Evolutionary conservation across 1,140 invertebrate species (phyloP), one percentile per base, ranked within the genome.

Genomic region (Leptopilina clavipes): DNA sequence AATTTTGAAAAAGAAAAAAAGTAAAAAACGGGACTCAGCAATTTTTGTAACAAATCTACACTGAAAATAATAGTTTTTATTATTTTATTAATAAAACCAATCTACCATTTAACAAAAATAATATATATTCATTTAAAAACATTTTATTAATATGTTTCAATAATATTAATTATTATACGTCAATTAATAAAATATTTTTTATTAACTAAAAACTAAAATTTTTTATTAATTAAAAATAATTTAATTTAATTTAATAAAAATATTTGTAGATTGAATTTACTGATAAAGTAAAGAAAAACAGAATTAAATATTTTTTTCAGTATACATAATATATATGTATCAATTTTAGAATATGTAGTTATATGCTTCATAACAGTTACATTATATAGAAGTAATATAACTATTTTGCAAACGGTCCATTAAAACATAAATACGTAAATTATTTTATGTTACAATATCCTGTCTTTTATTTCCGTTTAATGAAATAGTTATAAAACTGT

Each of bases 351-450:
- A 65, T n/a, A n/a, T 31, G 59, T 31, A 65, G 59, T 65, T 31
- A 65, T 31, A 25, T 65, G 59, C 25, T 65, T n/a, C 25, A 65
- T 65, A 31, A 31, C 7, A 65, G 14, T 65, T 37, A 37, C 31
- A 65, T 65, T 65, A 22, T 65, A 65, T 65, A 65, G 59, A 22
- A 65, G 59, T 37, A 22, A 17, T 37, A 65, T 65, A 65, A 65
- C 59, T 65, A 31, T 65, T 31, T 65, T 65, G 25, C 25, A 65
- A 31, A 0, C 14, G 6, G 2, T 31, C 25, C 22, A 25, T 52
- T 17, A 8, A 14, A 52, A 17, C 14, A n/a, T 17, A 52, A 17
- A 17, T 17, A 52, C 14, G 48, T 52, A 52, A 52, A n/a, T 40
- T 40, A 40, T 40, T 40, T 40, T 40, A 40, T 40, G 37, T 40